phyloP scores from a whole-genome alignment of 2,888 invertebrate genomes.

The Rhingia rostrata region DNA sequence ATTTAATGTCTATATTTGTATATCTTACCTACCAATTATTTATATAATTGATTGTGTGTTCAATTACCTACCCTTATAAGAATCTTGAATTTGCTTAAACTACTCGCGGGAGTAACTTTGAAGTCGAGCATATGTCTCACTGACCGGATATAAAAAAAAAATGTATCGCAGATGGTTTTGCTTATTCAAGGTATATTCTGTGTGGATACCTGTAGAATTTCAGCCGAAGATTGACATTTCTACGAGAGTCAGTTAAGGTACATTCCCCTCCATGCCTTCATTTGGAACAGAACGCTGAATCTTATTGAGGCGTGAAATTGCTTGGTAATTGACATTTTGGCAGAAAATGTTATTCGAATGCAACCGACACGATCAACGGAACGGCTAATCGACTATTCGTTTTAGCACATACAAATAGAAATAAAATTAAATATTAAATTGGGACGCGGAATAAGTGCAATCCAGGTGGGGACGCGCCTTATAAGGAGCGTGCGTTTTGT shows the following conservation, averaged over 20 bases:
- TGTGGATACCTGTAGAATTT: not conserved
- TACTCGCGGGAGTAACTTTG: too few relatives aligned
- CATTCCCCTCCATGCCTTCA: not conserved
- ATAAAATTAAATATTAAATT: too few relatives aligned
- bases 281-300: conserved; percentile 4
- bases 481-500: not conserved
- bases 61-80: too few relatives aligned
- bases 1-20: too few relatives aligned
- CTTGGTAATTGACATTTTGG: conserved; percentile 11
- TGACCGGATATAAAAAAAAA: not conserved
- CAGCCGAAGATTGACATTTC: not conserved
- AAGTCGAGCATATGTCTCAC: not conserved
- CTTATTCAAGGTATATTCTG: not conserved
- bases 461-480: too few relatives aligned
- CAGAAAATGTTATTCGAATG: not conserved
- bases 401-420: not conserved
- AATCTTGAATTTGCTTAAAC: too few relatives aligned
- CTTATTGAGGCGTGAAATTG: conserved; percentile 14
- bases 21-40: too few relatives aligned
- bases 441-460: too few relatives aligned
- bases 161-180: not conserved
- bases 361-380: not conserved
- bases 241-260: not conserved
- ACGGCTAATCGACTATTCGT: not conserved
- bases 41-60: too few relatives aligned